Base-by-base conservation (phyloP, 2,888 invertebrate species). In the Lacanobia wlatinum region DNA sequence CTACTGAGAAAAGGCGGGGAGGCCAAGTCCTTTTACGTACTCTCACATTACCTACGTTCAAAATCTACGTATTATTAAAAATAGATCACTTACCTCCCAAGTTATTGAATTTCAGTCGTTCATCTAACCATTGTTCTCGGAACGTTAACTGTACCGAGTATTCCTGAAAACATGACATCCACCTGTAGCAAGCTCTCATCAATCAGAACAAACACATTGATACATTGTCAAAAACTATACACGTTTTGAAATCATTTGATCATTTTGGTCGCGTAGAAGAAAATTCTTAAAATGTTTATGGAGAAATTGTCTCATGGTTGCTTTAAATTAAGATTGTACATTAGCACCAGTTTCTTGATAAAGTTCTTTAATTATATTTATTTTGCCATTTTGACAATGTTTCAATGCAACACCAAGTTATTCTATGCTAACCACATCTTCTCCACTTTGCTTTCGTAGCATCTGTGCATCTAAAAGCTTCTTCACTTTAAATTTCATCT, bases 91-190 rank as follows among this genome's bases (percentile, higher is more conserved):
- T 91, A 98, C 98, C 98, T 95, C 97, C 97, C 89, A 98, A 97
- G 95, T 98, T 98, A 94, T 98, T 98, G 94, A 98, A 99, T 93
- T 98, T 98, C 83, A 99, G 97, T 88, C 99, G 97, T 94, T 99
- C 98, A 94, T 99, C 99, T 92, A 98, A 96, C 99, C 99, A 99
- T 96, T 99, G 98, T 94, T 99, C 99, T 94, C 99, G 97, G 97
- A 99, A 99, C 87, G 99, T 99, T 92, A 99, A 97, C 96, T 99
- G 99, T 90, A 99, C 99, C 92, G 99, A 99, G 97, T 99, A 99
- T 97, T 99, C 99, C 99, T 99, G 97, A 89, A 97, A 97, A 93
- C 84, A 87, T 69, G 8, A 75, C 34, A 63, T 46, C 50, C 9
- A 72, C 34, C 70, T 84, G 73, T 84, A 84, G 71, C 46, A 21